phyloP scores from a whole-genome alignment of 2,888 invertebrate species.

The Crossocerus cetratus region DNA sequence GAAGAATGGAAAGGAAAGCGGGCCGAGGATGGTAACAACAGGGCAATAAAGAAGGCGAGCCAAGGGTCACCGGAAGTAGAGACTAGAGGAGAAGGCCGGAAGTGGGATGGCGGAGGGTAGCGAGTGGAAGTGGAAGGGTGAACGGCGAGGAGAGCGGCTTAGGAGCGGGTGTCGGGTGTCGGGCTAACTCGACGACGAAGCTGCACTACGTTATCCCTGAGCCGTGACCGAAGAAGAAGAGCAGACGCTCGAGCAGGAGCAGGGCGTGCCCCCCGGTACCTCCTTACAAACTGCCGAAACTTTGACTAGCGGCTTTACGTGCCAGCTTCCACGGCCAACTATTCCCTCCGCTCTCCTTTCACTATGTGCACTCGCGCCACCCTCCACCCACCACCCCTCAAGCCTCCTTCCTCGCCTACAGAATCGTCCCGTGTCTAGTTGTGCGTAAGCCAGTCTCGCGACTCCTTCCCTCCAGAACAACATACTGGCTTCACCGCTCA shows the following conservation, averaged over 20 bases:
- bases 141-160: slow-evolving; percentile 11
- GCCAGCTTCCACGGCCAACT: slow-evolving; percentile 46
- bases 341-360: slow-evolving; percentile 7
- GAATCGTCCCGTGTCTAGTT: background rate
- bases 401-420: no score
- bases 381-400: no score
- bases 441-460: background rate
- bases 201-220: slow-evolving; percentile 68
- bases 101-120: background rate
- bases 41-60: slow-evolving; percentile 59
- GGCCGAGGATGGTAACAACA: slow-evolving; percentile 58
- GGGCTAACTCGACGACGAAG: slow-evolving; percentile 59
- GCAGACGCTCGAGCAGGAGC: slow-evolving; percentile 38
- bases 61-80: slow-evolving; percentile 24
- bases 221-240: slow-evolving; percentile 68
- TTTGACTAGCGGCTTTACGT: slow-evolving; percentile 49
- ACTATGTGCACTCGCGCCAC: background rate
- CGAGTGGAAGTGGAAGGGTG: slow-evolving; percentile 24
- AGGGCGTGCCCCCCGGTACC: slow-evolving; percentile 50
- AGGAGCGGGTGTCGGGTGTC: slow-evolving; percentile 35
- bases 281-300: slow-evolving; percentile 69
- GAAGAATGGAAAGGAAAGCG: slow-evolving; percentile 24
- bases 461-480: no score
- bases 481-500: no score
- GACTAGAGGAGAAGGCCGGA: slow-evolving; percentile 3